A percentile compares a stretch with the other conserved stretches of the same genome.
phyloP scores from a whole-genome alignment of 1,140 invertebrate genomes.

The Drosophila littoralis region DNA sequence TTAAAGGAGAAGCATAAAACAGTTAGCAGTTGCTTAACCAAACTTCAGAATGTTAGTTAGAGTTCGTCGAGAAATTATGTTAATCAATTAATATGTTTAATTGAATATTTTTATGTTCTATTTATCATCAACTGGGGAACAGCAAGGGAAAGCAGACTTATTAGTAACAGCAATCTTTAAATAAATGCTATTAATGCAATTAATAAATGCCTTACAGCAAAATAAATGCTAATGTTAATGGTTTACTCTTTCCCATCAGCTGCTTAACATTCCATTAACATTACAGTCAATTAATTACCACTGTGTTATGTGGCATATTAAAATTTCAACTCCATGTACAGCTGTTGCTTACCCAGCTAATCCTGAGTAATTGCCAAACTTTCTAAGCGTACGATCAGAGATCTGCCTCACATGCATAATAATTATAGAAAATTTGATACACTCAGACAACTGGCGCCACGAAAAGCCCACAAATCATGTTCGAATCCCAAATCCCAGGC shows the following conservation, averaged over 20 bases:
- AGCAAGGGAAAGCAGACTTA: too few species aligned
- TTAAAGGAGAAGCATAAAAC: background rate
- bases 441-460: slow-evolving; percentile 48
- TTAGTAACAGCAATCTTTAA: too few species aligned
- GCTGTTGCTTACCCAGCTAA: background rate
- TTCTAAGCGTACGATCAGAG: slow-evolving; percentile 4
- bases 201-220: too few species aligned
- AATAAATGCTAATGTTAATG: too few species aligned
- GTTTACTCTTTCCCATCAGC: too few species aligned
- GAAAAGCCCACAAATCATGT: slow-evolving; percentile 42
- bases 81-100: too few species aligned
- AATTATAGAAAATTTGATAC: slow-evolving; percentile 32
- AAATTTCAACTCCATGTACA: background rate
- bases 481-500: background rate
- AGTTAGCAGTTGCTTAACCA: background rate
- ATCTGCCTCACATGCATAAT: slow-evolving; percentile 16
- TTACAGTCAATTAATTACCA: background rate
- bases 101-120: too few species aligned
- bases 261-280: background rate
- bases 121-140: too few species aligned
- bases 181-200: too few species aligned
- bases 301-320: too few species aligned
- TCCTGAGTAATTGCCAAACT: background rate
- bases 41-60: background rate
- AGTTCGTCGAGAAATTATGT: too few species aligned